Conservation (phyloP, 64 coral and sea anemone genomes). For the Trachythela sp. region DNA sequence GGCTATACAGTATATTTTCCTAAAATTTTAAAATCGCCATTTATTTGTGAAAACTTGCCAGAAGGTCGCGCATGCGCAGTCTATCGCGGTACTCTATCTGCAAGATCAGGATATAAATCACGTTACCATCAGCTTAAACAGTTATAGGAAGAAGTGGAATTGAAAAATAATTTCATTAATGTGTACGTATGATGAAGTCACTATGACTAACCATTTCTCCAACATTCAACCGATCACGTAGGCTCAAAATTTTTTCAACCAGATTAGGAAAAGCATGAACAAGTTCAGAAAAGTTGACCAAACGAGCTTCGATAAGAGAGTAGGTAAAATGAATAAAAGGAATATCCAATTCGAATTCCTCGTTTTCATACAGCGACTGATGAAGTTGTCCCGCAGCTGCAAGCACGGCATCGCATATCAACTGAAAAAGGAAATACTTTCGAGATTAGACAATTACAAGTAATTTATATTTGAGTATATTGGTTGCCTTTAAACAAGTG, state of each 20-base stretch:
- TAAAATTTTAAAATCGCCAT: no score
- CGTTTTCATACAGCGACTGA: neutral
- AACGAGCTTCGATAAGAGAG: neutral
- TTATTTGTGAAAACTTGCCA: no score
- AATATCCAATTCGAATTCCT: neutral
- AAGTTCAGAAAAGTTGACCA: neutral
- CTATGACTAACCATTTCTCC: constrained; percentile 14
- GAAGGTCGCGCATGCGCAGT: no score
- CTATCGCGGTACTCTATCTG: no score
- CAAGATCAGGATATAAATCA: no score
- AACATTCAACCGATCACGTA: neutral
- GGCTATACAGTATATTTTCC: no score
- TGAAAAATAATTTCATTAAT: no score
- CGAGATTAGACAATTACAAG: neutral
- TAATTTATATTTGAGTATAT: no score
- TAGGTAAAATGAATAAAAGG: constrained; percentile 5
- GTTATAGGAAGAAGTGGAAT: no score
- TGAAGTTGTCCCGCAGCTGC: neutral
- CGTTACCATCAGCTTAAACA: no score
- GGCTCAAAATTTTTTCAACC: neutral
- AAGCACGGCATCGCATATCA: neutral
- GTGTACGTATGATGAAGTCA: no score
- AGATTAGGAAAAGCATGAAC: neutral
- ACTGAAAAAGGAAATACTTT: neutral
- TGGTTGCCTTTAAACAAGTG: no score